Conservation (phyloP, 2,113 vertebrate species). For the Polyodon spathula region DNA sequence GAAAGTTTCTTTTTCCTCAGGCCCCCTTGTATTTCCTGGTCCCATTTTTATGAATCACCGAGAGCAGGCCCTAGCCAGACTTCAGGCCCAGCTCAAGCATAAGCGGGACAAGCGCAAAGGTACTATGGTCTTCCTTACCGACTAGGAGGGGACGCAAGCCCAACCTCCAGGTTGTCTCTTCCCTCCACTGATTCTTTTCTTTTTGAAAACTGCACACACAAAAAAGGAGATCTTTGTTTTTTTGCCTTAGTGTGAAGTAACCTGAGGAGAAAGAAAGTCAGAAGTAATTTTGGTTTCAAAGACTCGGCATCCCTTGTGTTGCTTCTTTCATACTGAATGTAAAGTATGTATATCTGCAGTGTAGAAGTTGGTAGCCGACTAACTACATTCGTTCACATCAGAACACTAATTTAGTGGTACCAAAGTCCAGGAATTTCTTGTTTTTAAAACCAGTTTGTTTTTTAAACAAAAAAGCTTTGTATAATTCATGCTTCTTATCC, state of each 20-base stretch:
- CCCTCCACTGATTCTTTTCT: conserved; percentile 49
- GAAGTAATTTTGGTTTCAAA: not conserved
- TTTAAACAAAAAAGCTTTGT: too few species aligned
- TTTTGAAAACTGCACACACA: conserved; percentile 49
- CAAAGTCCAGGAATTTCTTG: too few species aligned
- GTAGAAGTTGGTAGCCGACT: too few species aligned
- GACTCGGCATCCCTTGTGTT: not conserved
- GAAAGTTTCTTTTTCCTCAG: conserved; percentile 97
- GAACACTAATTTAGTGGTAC: too few species aligned
- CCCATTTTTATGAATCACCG: conserved; percentile 98
- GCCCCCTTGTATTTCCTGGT: conserved; percentile 96
- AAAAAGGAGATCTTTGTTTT: conserved; percentile 31
- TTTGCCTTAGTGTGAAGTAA: conserved; percentile 31
- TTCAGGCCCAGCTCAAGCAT: conserved; percentile 94
- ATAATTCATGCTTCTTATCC: too few species aligned
- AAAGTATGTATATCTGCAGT: not conserved
- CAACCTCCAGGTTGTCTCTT: conserved; percentile 52
- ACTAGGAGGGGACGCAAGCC: conserved; percentile 62
- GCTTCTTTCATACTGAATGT: not conserved
- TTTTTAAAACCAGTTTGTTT: too few species aligned
- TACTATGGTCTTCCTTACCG: conserved; percentile 85
- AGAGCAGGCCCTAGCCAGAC: conserved; percentile 98
- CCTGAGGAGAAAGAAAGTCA: conserved; percentile 49
- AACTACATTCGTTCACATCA: too few species aligned
- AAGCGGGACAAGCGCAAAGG: conserved; percentile 99